These are phyloP conservation scores for Gymnocypris eckloni DNA, from an alignment of 2,797 vertebrate species.

Conservation along the genomic window DNA sequence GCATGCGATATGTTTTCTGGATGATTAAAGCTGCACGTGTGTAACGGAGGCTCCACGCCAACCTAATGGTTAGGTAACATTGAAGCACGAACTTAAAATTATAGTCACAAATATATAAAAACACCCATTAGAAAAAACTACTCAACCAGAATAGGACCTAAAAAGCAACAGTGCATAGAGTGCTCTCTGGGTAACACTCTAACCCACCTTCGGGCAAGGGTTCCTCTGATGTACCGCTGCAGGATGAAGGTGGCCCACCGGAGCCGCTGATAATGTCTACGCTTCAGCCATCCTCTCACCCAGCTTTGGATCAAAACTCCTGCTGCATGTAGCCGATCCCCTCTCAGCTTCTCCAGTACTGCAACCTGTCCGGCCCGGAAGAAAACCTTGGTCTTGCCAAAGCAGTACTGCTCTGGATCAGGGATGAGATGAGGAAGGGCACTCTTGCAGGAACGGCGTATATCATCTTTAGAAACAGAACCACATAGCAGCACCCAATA, in stretches of 20 bases:
- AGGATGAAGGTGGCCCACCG: constrained; percentile 65
- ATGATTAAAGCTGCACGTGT: constrained; percentile 76
- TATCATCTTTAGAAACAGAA: constrained; percentile 61
- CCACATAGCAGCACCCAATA: constrained; percentile 75
- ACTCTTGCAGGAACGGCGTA: constrained; percentile 66
- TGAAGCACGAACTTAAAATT: neutral
- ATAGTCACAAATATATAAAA: neutral
- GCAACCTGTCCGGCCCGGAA: constrained; percentile 82
- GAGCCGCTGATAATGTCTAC: constrained; percentile 59
- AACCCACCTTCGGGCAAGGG: constrained; percentile 76
- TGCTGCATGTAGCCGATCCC: constrained; percentile 70
- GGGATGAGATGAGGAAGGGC: constrained; percentile 74
- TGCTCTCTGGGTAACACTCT: neutral
- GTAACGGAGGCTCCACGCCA: constrained; percentile 68
- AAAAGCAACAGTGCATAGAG: neutral
- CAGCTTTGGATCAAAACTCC: constrained; percentile 77
- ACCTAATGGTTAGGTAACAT: constrained; percentile 61
- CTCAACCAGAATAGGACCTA: neutral
- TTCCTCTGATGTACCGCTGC: constrained; percentile 76
- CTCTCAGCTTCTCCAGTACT: constrained; percentile 78
- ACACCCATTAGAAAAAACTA: neutral
- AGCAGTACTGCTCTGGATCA: constrained; percentile 75
- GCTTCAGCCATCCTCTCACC: constrained; percentile 79
- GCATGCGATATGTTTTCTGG: constrained; percentile 80
- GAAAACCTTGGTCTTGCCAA: constrained; percentile 82